Evolutionary conservation across 2,888 invertebrate genomes (phyloP), one percentile per base, ranked within the genome.

Genomic region (Agapostemon virescens): DNA sequence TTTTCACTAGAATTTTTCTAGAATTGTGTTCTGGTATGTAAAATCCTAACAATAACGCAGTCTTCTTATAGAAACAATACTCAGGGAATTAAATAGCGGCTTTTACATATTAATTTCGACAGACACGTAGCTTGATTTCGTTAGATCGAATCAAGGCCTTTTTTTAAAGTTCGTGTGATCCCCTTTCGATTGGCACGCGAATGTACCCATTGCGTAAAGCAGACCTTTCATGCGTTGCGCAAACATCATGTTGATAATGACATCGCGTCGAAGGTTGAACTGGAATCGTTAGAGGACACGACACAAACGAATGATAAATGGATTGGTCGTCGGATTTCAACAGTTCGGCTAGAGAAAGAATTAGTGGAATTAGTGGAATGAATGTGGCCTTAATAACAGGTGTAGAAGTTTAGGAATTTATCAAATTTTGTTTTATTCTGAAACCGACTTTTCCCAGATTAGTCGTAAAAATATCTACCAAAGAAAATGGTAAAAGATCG

Each of bases 201-300:
- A 33, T 13, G 13, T 15, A 20, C 23, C 11, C 20, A 30, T 73
- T 73, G n/a, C 67, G 55, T 30, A 73, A 67, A 6, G 17, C n/a
- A 20, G 20, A n/a, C 9, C 4, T 73, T 73, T 73, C n/a, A 11
- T 6, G 4, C 2, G 33, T 74, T 69, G n/a, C 49, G 63, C 49
- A 69, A 74, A 2, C 23, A 9, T 17, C 30, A 7, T 17, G 17
- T 74, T 45, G 55, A 67, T 67, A 74, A 74, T 42, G 55, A 30
- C 52, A 55, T 58, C 40, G 15, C 36, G n/a, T 40, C 40, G 40
- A 74, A 74, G 74, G 58, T 45, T 67, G 58, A 20, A 26, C 15
- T 20, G 20, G 40, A 3, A 33, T 42, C 38, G 61, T 38, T 49
- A 55, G 30, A 63, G 38, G 20, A 69, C 49, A n/a, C 17, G 52